phyloP scores from a whole-genome alignment of 2,888 invertebrate species.

The Capitulum mitella region DNA sequence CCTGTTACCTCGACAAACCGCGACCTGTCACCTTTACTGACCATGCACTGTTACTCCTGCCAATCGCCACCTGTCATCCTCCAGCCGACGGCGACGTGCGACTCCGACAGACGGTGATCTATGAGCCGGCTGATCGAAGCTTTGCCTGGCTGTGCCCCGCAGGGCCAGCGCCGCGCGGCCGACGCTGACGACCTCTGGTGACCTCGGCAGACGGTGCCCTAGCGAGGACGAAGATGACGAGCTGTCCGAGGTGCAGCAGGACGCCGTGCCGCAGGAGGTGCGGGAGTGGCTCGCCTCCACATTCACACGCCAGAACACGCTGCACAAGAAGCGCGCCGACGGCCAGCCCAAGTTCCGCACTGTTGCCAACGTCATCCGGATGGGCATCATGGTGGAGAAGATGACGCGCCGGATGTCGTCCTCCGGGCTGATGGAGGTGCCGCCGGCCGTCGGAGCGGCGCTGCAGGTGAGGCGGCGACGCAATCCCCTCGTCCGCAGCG shows the following conservation, averaged over 20 bases:
- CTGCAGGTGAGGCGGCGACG: constrained; percentile 68
- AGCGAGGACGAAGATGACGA: constrained; percentile 79
- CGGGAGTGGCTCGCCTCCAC: constrained; percentile 95
- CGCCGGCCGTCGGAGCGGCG: constrained; percentile 73
- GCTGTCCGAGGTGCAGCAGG: constrained; percentile 89
- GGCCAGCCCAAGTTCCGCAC: constrained; percentile 64
- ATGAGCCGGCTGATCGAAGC: too few relatives aligned
- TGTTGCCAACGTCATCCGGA: constrained; percentile 91
- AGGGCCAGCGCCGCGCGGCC: background rate
- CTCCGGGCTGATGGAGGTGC: constrained; percentile 69
- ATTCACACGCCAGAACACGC: constrained; percentile 76
- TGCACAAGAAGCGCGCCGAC: constrained; percentile 65
- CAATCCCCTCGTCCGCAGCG: too few relatives aligned
- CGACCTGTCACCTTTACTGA: too few relatives aligned
- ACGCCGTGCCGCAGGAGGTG: constrained; percentile 92
- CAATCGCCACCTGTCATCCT: too few relatives aligned
- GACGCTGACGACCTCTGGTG: background rate
- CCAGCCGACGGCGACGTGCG: too few relatives aligned
- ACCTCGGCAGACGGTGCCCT: constrained; percentile 29
- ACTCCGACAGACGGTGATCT: too few relatives aligned
- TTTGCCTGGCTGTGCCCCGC: background rate
- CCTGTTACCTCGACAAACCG: too few relatives aligned
- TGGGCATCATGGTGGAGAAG: constrained; percentile 92
- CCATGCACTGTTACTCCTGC: too few relatives aligned
- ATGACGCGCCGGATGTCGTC: constrained; percentile 68